Percentiles rank a stretch among this genome's conserved stretches.
phyloP scores from a whole-genome alignment of 1,140 invertebrate genomes.

The Campoletis sonorensis region DNA sequence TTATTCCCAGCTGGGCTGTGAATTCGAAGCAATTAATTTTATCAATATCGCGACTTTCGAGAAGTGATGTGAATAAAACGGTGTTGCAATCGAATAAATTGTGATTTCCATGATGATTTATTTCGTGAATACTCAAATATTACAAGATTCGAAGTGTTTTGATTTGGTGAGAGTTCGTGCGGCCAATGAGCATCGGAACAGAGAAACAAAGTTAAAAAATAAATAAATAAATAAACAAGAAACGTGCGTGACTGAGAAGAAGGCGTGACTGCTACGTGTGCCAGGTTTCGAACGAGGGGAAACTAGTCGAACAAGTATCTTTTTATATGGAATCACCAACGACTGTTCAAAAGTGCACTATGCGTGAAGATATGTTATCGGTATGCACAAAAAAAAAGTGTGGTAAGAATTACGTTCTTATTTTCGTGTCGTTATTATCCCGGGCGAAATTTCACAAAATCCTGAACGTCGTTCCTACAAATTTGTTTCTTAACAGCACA shows the following conservation, averaged over 20 bases:
- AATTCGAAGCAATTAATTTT: too few relatives aligned
- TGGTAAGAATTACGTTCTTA: background rate
- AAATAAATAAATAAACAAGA: too few relatives aligned
- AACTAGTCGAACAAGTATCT: background rate
- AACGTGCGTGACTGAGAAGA: background rate
- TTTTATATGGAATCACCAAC: background rate
- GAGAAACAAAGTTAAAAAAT: background rate
- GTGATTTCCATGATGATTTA: background rate
- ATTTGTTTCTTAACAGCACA: too few relatives aligned
- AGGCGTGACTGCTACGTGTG: background rate
- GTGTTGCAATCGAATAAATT: background rate
- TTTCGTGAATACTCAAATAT: background rate
- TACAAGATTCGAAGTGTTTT: background rate
- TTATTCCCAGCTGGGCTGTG: too few relatives aligned
- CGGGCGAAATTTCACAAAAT: too few relatives aligned
- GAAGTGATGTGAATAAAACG: too few relatives aligned
- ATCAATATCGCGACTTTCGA: too few relatives aligned
- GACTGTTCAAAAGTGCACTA: background rate
- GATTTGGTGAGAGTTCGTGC: background rate
- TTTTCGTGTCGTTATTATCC: too few relatives aligned
- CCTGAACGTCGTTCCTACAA: too few relatives aligned
- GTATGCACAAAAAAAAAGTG: background rate
- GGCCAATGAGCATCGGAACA: background rate
- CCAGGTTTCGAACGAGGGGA: background rate
- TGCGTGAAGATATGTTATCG: constrained; percentile 3